phyloP scores from a whole-genome alignment of 2,888 invertebrate genomes.

The Teinopalpus imperialis region DNA sequence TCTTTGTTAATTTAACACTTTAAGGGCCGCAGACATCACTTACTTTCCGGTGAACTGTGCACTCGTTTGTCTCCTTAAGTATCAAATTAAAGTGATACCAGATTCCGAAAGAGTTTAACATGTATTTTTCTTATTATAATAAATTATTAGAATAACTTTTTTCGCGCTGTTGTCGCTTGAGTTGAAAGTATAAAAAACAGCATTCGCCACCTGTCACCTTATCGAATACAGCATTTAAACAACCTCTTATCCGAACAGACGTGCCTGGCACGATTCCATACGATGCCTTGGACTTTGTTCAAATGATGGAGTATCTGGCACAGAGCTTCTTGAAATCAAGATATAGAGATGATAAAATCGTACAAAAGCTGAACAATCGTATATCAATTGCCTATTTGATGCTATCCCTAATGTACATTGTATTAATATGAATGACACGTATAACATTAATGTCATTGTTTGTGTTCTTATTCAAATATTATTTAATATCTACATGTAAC shows the following conservation, averaged over 20 bases:
- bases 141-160: no score
- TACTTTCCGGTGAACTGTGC: no score
- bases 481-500: no score
- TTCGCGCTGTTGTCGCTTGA: no score
- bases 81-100: no score
- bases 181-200: no score
- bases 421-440: not conserved
- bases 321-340: constrained; percentile 20
- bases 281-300: constrained; percentile 22
- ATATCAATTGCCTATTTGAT: constrained; percentile 6
- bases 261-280: constrained; percentile 23
- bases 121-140: no score
- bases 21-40: no score
- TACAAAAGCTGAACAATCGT: constrained; percentile 15
- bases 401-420: constrained; percentile 11
- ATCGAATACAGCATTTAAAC: constrained; percentile 9
- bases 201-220: constrained; percentile 8
- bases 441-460: not conserved
- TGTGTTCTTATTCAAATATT: no score
- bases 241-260: constrained; percentile 14
- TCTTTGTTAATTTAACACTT: no score
- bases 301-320: constrained; percentile 20
- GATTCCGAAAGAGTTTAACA: no score
- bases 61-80: no score
- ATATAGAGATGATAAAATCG: constrained; percentile 18